Evolutionary conservation across 2,797 vertebrate species (phyloP).

Genomic region (Streptopelia turtur): DNA sequence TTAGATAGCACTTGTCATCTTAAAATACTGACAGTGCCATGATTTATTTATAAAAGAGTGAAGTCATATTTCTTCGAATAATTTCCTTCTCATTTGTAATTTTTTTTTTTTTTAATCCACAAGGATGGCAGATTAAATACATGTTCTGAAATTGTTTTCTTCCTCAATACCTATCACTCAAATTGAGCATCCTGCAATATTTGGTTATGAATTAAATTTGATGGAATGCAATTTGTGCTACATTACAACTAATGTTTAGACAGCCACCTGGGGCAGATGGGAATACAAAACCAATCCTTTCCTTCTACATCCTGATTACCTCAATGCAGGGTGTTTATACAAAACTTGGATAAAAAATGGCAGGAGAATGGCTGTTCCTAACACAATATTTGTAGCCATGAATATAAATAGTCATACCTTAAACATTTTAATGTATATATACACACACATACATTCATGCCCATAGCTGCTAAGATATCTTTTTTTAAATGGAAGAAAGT

Average conservation of each 20-base stretch:
- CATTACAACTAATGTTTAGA: not conserved
- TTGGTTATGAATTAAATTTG: not conserved
- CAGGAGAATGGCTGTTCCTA: not conserved
- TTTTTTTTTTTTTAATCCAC: not conserved
- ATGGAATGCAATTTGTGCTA: not conserved
- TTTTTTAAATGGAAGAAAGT: not conserved
- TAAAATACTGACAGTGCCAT: not conserved
- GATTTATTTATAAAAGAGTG: not conserved
- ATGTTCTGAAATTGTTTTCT: not conserved
- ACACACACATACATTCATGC: not conserved
- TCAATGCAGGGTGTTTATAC: not conserved
- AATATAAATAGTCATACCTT: not conserved
- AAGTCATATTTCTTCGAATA: not conserved
- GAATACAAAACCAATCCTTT: not conserved
- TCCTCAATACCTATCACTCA: not conserved
- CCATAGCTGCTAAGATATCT: not conserved
- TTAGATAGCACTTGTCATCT: not conserved
- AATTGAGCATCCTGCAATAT: not conserved
- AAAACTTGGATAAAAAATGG: not conserved
- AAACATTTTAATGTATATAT: not conserved
- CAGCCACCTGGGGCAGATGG: not conserved
- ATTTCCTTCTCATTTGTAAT: not conserved
- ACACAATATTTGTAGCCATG: fast-evolving
- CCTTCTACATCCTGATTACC: not conserved
- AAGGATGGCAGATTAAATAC: not conserved